A percentile compares a stretch with the other conserved stretches of the same genome.
phyloP scores from a whole-genome alignment of 2,797 vertebrate species.

The Neolamprologus multifasciatus region DNA sequence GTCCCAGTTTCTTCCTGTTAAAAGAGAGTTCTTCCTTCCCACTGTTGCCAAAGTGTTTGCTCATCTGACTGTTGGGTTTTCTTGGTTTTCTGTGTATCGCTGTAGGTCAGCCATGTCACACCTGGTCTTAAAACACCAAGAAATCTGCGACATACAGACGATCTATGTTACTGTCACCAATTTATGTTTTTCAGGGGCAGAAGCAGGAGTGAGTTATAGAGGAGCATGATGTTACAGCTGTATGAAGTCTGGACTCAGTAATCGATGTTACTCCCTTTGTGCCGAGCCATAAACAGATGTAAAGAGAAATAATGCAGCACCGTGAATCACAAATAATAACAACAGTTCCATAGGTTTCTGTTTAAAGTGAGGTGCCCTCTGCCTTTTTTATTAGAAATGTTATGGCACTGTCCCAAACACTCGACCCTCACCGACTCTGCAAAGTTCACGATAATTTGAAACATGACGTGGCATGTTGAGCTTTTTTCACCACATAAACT shows the following conservation, averaged over 20 bases:
- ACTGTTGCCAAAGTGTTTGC: not conserved
- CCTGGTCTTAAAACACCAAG: not conserved
- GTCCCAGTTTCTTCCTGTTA: not conserved
- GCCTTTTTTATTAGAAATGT: not conserved
- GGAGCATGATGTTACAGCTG: not conserved
- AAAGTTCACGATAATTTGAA: not conserved
- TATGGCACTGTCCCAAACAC: not conserved
- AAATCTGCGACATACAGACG: not conserved
- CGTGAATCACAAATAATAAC: rapidly evolving
- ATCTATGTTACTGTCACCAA: not conserved
- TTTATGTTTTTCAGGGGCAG: not conserved
- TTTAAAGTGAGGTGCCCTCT: not conserved
- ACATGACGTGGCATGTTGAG: not conserved
- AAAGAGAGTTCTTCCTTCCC: not conserved
- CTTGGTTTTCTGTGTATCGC: not conserved
- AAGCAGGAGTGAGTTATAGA: not conserved
- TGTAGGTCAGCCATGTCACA: not conserved
- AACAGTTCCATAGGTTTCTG: not conserved
- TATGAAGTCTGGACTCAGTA: not conserved
- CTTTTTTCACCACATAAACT: not conserved
- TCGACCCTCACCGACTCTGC: not conserved
- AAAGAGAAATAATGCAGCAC: not conserved
- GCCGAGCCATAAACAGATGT: rapidly evolving
- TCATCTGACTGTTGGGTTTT: not conserved
- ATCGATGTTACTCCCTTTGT: not conserved